These are phyloP conservation scores for Trichonephila inaurata DNA, from an alignment of 1,140 invertebrate genomes.

Conservation along the genomic window DNA sequence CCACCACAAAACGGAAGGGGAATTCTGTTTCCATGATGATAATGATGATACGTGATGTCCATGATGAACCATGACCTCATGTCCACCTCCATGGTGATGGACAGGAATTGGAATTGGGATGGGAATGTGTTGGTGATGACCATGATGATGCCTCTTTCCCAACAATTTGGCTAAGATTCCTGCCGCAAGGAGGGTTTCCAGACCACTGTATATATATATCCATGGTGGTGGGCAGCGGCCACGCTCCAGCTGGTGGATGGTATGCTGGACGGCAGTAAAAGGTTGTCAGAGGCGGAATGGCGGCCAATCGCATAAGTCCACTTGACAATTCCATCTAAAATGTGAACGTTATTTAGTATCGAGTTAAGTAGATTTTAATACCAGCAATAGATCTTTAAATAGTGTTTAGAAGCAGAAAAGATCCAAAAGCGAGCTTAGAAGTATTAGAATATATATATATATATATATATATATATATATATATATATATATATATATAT, in stretches of 20 bases:
- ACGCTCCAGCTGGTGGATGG: not conserved
- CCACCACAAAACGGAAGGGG: no score
- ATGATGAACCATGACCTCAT: not conserved
- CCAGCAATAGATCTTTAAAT: no score
- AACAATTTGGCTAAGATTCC: slow-evolving; percentile 62
- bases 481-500: no score
- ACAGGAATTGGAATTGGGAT: slow-evolving; percentile 61
- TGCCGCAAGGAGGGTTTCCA: slow-evolving; percentile 43
- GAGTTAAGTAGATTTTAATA: no score
- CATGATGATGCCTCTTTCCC: not conserved
- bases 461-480: no score
- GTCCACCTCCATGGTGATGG: slow-evolving; percentile 49
- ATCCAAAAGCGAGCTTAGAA: no score
- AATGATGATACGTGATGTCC: slow-evolving; percentile 48
- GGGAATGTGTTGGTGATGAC: slow-evolving; percentile 47
- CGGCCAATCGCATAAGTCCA: not conserved
- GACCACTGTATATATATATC: not conserved
- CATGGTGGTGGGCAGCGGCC: not conserved
- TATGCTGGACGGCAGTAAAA: not conserved
- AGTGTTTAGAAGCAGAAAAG: no score
- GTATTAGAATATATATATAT: no score
- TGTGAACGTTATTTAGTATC: not conserved
- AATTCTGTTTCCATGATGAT: slow-evolving; percentile 60
- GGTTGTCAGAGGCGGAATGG: not conserved
- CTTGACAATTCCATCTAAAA: not conserved